These are phyloP conservation scores for Heliothis virescens DNA, from an alignment of 1,140 invertebrate genomes.

Conservation along the genomic window DNA sequence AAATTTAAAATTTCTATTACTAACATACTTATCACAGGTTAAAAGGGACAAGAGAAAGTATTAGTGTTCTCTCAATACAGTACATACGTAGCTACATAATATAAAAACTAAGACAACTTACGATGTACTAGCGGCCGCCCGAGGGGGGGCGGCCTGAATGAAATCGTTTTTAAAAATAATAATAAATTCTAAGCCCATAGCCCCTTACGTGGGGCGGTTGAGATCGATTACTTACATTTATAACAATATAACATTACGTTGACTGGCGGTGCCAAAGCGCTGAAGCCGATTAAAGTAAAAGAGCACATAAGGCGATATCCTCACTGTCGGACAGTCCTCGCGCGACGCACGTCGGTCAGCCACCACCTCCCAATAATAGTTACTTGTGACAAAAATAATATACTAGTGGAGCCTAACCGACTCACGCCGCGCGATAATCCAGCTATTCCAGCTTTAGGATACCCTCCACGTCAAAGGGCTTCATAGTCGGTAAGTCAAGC, in stretches of 20 bases:
- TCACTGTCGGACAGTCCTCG: conserved; percentile 11
- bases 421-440: conserved; percentile 37
- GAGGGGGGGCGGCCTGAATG: conserved; percentile 58
- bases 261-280: conserved; percentile 72
- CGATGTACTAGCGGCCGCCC: conserved; percentile 60
- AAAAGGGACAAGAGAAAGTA: conserved; percentile 85
- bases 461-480: neutral
- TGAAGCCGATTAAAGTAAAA: conserved; percentile 65
- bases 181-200: conserved; percentile 78
- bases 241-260: conserved; percentile 67
- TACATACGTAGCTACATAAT: conserved; percentile 68
- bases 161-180: conserved; percentile 74
- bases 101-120: conserved; percentile 81
- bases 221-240: conserved; percentile 83
- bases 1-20: conserved; percentile 78
- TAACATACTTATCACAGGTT: conserved; percentile 86
- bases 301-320: conserved; percentile 62
- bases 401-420: conserved; percentile 16
- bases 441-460: conserved; percentile 10
- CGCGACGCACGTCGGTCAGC: conserved; percentile 43
- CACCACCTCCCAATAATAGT: conserved; percentile 70
- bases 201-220: conserved; percentile 71
- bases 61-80: conserved; percentile 82
- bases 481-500: conserved; percentile 2
- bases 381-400: conserved; percentile 75